These are phyloP conservation scores for Sminthurides bifidus DNA, from an alignment of 1,140 invertebrate species.

Conservation along the genomic window DNA sequence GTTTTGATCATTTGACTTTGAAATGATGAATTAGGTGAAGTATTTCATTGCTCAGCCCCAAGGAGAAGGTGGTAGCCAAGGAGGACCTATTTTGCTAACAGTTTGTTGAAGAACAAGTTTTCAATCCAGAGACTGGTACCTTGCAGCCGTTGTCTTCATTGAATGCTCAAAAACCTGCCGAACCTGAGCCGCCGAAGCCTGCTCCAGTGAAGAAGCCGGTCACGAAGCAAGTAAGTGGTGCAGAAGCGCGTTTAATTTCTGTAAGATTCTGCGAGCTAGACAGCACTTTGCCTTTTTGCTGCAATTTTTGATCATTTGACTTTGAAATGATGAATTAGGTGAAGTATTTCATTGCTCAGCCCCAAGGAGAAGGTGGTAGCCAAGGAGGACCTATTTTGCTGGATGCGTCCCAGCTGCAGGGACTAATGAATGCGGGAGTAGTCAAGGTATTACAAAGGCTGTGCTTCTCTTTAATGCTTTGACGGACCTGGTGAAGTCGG, in stretches of 20 bases:
- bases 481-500: neutral
- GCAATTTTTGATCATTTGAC: neutral
- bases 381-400: slow-evolving; percentile 25
- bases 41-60: slow-evolving; percentile 22
- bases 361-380: slow-evolving; percentile 3
- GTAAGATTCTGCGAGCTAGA: neutral
- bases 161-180: neutral
- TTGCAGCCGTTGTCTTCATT: slow-evolving; percentile 27
- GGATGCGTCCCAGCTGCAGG: slow-evolving; percentile 24
- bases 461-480: neutral
- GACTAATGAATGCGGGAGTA: slow-evolving; percentile 12
- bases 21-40: slow-evolving; percentile 7
- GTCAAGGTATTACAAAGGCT: neutral
- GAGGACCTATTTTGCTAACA: slow-evolving; percentile 24
- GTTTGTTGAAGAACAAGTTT: slow-evolving; percentile 28
- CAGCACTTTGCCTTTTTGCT: neutral
- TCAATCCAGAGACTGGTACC: slow-evolving; percentile 30
- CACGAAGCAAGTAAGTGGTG: slow-evolving; percentile 3
- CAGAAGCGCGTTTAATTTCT: neutral
- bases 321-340: neutral
- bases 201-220: slow-evolving; percentile 2
- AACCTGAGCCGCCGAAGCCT: slow-evolving; percentile 4
- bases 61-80: slow-evolving; percentile 11
- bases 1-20: neutral
- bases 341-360: slow-evolving; percentile 25